Base-by-base conservation (phyloP, 2,888 invertebrate species). In the Morpho achilles region DNA sequence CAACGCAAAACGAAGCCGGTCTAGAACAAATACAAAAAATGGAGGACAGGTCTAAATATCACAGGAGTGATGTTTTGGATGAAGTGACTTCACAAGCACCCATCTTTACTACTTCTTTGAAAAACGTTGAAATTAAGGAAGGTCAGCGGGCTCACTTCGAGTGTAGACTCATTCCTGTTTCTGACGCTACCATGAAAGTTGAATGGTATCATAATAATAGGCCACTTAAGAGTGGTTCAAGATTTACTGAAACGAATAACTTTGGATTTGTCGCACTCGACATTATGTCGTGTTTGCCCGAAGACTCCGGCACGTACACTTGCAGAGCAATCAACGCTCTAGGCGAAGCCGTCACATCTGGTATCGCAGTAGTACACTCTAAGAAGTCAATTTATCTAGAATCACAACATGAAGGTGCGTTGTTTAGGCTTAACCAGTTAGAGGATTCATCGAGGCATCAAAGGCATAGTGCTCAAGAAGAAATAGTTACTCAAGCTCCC, bases 191-290 rank as follows among this genome's bases (percentile, higher is more conserved):
- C 2, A 95, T 98, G 95, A 96, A 96, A 80, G 97, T 98, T 0
- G 97, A 98, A 84, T 98, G 98, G 98, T 97, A 96, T 88, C 96
- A 97, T 75, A 98, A 98, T 76, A 97, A 96, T 72, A 92, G 93
- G 67, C 96, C 97, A 0, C 92, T 98, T 0, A 97, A 97, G 83
- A 96, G 97, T 64, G 98, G 98, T 47, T 98, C 98, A 7, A 94
- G 99, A 71, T 99, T 99, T 81, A 96, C 97, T 8, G 97, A 98
- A 85, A 97, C 97, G 7, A 97, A 98, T 76, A 99, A 97, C 85
- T 99, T 99, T 80, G 99, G 99, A 48, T 99, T 98, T 79, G 98
- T 99, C 9, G 97, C 98, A 32, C 91, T 99, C 59, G 99, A 99
- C 77, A 98, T 99, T 69, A 94, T 98, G 92, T 96, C 98, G 69